phyloP scores from a whole-genome alignment of 2,797 vertebrate species.

The Rhabdomys pumilio region DNA sequence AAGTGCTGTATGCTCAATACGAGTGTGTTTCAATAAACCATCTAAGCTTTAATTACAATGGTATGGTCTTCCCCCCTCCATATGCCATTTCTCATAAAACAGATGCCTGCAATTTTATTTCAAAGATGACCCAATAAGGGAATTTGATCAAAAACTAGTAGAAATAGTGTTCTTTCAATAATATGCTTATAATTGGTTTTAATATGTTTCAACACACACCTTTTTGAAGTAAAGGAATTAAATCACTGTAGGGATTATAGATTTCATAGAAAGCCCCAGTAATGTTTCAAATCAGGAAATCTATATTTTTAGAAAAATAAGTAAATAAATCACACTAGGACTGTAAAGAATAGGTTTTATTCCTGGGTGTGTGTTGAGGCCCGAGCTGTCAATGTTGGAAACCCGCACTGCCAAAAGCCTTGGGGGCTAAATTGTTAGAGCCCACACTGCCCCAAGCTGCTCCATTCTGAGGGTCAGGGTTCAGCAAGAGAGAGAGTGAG shows the following conservation, averaged over 20 bases:
- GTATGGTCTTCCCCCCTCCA: slow-evolving; percentile 29
- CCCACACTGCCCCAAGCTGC: too few relatives aligned
- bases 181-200: slow-evolving; percentile 55
- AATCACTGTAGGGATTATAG: slow-evolving; percentile 61
- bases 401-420: too few relatives aligned
- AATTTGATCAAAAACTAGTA: slow-evolving; percentile 63
- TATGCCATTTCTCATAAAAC: slow-evolving; percentile 67
- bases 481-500: too few relatives aligned
- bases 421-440: too few relatives aligned
- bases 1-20: slow-evolving; percentile 48
- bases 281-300: slow-evolving; percentile 62
- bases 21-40: slow-evolving; percentile 44
- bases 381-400: too few relatives aligned
- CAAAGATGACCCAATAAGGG: slow-evolving; percentile 51
- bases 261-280: slow-evolving; percentile 64
- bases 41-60: slow-evolving; percentile 57
- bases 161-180: slow-evolving; percentile 75
- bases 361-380: not conserved
- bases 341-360: slow-evolving; percentile 40
- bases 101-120: slow-evolving; percentile 70
- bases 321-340: slow-evolving; percentile 66
- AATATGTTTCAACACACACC: slow-evolving; percentile 62
- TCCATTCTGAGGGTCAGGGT: too few relatives aligned
- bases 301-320: slow-evolving; percentile 48
- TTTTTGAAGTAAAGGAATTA: slow-evolving; percentile 69